Percentiles rank a stretch among this genome's conserved stretches.
Conservation (phyloP, 2,113 vertebrate species). For the Hassar affinis region DNA sequence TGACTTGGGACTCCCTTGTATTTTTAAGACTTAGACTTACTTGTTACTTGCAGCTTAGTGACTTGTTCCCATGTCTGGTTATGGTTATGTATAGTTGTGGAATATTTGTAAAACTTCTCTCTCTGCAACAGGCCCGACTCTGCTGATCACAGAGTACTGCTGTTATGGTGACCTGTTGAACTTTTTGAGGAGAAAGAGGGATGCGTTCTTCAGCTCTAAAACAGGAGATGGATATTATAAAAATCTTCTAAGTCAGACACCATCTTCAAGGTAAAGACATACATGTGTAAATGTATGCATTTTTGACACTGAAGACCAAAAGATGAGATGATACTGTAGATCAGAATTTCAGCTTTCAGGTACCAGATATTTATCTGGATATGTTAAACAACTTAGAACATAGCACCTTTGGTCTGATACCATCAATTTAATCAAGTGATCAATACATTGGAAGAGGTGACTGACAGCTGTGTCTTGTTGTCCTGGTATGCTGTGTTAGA, state of each 20-base stretch:
- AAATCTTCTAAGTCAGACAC: constrained; percentile 72
- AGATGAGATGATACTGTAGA: not conserved
- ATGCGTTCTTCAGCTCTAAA: constrained; percentile 89
- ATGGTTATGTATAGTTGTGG: too few relatives aligned
- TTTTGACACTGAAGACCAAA: not conserved
- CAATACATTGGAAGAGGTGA: not conserved
- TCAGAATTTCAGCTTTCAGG: not conserved
- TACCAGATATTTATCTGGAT: not conserved
- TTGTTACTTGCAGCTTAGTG: too few relatives aligned
- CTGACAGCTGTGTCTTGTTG: not conserved
- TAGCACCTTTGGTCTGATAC: not conserved
- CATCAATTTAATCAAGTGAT: not conserved
- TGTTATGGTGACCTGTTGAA: constrained; percentile 99
- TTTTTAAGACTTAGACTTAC: too few relatives aligned
- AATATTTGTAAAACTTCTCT: not conserved
- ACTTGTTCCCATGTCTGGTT: too few relatives aligned
- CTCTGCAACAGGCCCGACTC: constrained; percentile 81
- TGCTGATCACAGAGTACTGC: constrained; percentile 98
- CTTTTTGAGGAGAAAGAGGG: constrained; percentile 91
- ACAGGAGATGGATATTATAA: constrained; percentile 84
- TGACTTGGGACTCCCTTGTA: too few relatives aligned
- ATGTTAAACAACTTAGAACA: not conserved
- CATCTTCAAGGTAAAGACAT: constrained; percentile 59
- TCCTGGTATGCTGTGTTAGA: not conserved
- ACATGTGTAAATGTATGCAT: not conserved